Conservation (phyloP, 2,113 vertebrate genomes). For the Barbus barbus region DNA sequence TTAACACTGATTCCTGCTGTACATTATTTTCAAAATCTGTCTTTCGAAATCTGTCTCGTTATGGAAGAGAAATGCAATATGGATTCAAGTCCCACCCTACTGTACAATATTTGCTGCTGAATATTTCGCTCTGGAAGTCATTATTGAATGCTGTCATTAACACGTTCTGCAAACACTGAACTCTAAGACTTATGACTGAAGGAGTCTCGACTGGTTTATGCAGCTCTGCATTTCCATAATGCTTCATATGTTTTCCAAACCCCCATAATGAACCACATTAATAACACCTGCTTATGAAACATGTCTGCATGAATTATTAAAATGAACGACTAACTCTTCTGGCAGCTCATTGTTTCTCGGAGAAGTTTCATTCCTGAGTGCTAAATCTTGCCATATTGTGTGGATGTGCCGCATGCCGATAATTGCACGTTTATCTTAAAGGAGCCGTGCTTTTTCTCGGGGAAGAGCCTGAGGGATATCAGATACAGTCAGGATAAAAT, state of each 20-base stretch:
- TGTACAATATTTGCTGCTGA: background rate
- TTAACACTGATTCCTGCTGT: too few relatives aligned
- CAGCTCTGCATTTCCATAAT: background rate
- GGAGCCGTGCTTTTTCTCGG: background rate
- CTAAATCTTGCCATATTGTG: background rate
- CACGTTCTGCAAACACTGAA: background rate
- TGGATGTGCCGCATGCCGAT: background rate
- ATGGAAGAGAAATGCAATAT: background rate
- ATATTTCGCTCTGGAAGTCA: background rate
- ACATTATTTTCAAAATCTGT: background rate
- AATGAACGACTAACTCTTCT: background rate
- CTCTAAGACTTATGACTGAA: slow-evolving; percentile 1
- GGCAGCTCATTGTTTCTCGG: background rate
- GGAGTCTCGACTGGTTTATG: background rate
- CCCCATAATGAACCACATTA: background rate
- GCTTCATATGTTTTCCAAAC: background rate
- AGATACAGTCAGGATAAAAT: background rate
- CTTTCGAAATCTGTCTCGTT: background rate
- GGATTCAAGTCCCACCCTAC: background rate
- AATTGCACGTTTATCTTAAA: slow-evolving; percentile 13
- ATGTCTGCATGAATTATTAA: slow-evolving; percentile 22
- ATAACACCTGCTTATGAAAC: slow-evolving; percentile 27
- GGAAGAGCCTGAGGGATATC: background rate
- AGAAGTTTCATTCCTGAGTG: background rate
- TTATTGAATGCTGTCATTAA: background rate